Evolutionary conservation across 2,797 vertebrate species (phyloP).

Genomic region (Dicrostonyx torquatus): DNA sequence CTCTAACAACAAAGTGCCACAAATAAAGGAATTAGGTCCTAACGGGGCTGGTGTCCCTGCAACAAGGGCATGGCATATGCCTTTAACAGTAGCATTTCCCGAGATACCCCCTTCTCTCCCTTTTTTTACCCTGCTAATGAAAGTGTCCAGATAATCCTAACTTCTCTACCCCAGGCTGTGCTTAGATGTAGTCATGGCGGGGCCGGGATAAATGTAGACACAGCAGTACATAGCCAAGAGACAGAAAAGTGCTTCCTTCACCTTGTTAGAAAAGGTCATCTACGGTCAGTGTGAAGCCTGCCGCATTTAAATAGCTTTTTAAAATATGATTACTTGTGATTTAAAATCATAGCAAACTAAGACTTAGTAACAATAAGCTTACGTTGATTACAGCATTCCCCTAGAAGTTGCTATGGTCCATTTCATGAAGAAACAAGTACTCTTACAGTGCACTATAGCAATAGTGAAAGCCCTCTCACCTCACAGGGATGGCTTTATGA

Average conservation of each 20-base stretch:
- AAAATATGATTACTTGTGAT: background rate
- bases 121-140: background rate
- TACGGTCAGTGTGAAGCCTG: background rate
- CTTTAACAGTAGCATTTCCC: background rate
- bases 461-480: background rate
- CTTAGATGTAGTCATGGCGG: background rate
- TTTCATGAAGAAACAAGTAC: background rate
- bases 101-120: background rate
- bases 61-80: background rate
- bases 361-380: conserved; percentile 3
- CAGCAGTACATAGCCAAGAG: background rate
- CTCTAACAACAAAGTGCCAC: background rate
- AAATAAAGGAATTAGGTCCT: background rate
- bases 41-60: background rate
- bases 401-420: background rate
- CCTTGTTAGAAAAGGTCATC: conserved; percentile 16
- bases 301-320: conserved; percentile 27
- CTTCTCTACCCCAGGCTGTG: background rate
- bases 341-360: conserved; percentile 15
- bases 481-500: background rate
- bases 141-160: background rate
- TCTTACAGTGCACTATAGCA: background rate
- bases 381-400: background rate
- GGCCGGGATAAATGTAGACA: background rate
- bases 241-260: background rate